A percentile compares a stretch with the other conserved stretches of the same genome.
These are phyloP conservation scores for Drosophila buzzatii DNA, from an alignment of 2,888 invertebrate genomes.

Conservation along the genomic window DNA sequence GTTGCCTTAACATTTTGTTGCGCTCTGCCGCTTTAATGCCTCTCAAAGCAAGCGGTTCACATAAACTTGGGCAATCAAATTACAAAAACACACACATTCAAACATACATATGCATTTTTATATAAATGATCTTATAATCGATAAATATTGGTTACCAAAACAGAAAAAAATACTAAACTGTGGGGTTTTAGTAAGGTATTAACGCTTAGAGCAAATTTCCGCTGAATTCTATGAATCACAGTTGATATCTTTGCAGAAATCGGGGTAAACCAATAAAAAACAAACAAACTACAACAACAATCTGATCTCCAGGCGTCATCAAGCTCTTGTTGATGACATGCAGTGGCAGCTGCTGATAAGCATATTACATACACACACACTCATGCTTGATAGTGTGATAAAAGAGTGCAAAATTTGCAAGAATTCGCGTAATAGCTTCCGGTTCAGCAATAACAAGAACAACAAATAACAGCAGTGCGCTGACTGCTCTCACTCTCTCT, in stretches of 20 bases:
- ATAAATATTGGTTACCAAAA: constrained; percentile 37
- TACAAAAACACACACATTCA: constrained; percentile 5
- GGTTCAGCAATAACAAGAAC: constrained; percentile 46
- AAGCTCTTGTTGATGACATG: constrained; percentile 34
- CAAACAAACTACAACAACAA: constrained; percentile 4
- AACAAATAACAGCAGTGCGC: constrained; percentile 9
- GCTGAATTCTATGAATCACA: constrained; percentile 58
- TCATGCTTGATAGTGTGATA: constrained; percentile 33
- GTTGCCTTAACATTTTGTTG: constrained; percentile 61
- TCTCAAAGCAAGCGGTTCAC: constrained; percentile 29
- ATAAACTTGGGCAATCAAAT: constrained; percentile 45
- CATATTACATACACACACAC: constrained; percentile 13
- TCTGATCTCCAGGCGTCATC: constrained; percentile 43
- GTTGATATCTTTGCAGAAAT: constrained; percentile 36
- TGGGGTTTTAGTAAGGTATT: constrained; percentile 28
- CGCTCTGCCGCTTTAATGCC: constrained; percentile 46
- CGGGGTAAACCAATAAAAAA: constrained; percentile 50
- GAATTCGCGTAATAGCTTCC: constrained; percentile 66
- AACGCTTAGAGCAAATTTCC: constrained; percentile 50
- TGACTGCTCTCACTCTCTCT: constrained; percentile 4
- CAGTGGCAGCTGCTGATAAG: constrained; percentile 48
- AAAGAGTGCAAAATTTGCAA: constrained; percentile 45
- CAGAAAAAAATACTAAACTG: constrained; percentile 24
- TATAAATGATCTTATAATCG: constrained; percentile 45
- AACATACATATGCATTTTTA: constrained; percentile 10